Conservation (phyloP, 2,797 vertebrate species). For the Peromyscus melanophrys region DNA sequence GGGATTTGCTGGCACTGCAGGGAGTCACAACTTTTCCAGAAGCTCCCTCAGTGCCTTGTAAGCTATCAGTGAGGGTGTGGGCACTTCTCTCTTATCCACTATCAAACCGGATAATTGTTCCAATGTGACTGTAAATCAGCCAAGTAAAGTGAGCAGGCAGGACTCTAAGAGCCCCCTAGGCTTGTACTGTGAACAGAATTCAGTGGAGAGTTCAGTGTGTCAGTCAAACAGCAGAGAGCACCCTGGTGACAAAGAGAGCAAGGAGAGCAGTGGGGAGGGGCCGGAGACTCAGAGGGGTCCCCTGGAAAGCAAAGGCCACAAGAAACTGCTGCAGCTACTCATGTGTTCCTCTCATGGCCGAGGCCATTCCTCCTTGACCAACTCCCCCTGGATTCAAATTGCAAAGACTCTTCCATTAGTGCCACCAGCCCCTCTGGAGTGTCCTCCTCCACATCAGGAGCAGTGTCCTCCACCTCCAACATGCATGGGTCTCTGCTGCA, state of each 20-base stretch:
- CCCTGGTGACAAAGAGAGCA: conserved; percentile 91
- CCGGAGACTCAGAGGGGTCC: conserved; percentile 91
- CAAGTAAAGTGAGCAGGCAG: conserved; percentile 89
- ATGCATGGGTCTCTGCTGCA: conserved; percentile 93
- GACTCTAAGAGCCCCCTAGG: conserved; percentile 95
- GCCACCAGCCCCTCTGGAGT: conserved; percentile 96
- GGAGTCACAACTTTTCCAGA: conserved; percentile 95
- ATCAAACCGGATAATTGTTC: conserved; percentile 95
- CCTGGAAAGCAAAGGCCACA: conserved; percentile 95
- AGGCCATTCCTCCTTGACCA: conserved; percentile 87
- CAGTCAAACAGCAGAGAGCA: conserved; percentile 94
- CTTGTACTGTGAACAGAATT: conserved; percentile 92
- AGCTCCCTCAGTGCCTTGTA: conserved; percentile 98
- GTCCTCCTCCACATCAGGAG: conserved; percentile 94
- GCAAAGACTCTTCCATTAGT: conserved; percentile 92
- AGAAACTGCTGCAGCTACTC: conserved; percentile 97
- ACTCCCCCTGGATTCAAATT: conserved; percentile 90
- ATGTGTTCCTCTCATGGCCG: conserved; percentile 96
- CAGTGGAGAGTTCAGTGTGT: conserved; percentile 93
- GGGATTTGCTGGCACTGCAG: conserved; percentile 92
- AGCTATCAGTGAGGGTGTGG: conserved; percentile 99
- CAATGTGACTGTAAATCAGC: conserved; percentile 93
- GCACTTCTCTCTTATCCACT: conserved; percentile 96
- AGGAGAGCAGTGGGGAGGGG: conserved; percentile 88
- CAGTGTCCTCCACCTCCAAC: conserved; percentile 92